A percentile compares a stretch with the other conserved stretches of the same genome.
Evolutionary conservation across 2,113 vertebrate species (phyloP).

Genomic region (Psophia crepitans): DNA sequence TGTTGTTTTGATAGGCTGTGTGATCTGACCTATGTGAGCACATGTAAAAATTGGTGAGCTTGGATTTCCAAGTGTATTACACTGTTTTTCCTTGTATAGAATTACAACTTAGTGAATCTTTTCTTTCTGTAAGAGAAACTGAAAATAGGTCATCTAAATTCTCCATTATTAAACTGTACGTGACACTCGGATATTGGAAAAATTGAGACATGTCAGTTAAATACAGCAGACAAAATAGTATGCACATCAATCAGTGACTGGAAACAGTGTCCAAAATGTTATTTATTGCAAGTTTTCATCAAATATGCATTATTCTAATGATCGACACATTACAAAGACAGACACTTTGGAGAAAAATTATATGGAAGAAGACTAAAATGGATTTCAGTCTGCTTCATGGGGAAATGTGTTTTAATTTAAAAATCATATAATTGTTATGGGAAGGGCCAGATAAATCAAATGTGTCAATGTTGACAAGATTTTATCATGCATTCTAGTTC

Average conservation of each 20-base stretch:
- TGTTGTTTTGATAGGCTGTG: not conserved
- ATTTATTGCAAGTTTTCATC: conserved; percentile 73
- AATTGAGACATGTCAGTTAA: conserved; percentile 34
- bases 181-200: not conserved
- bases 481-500: conserved; percentile 20
- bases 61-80: conserved; percentile 34
- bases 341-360: conserved; percentile 64
- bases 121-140: conserved; percentile 37
- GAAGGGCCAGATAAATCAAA: conserved; percentile 69
- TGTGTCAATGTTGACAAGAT: conserved; percentile 48
- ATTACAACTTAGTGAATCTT: not conserved
- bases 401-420: conserved; percentile 55
- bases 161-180: not conserved
- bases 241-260: conserved; percentile 56
- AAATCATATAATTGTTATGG: conserved; percentile 65
- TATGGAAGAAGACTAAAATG: conserved; percentile 21
- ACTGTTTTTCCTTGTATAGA: not conserved
- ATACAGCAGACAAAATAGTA: conserved; percentile 66
- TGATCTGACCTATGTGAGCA: not conserved
- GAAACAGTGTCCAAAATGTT: conserved; percentile 61
- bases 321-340: conserved; percentile 60
- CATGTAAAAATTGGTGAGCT: conserved; percentile 2
- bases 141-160: conserved; percentile 53
- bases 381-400: conserved; percentile 41
- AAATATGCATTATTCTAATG: conserved; percentile 72